These are phyloP conservation scores for Musca vetustissima DNA, from an alignment of 1,140 invertebrate species.

Conservation along the genomic window DNA sequence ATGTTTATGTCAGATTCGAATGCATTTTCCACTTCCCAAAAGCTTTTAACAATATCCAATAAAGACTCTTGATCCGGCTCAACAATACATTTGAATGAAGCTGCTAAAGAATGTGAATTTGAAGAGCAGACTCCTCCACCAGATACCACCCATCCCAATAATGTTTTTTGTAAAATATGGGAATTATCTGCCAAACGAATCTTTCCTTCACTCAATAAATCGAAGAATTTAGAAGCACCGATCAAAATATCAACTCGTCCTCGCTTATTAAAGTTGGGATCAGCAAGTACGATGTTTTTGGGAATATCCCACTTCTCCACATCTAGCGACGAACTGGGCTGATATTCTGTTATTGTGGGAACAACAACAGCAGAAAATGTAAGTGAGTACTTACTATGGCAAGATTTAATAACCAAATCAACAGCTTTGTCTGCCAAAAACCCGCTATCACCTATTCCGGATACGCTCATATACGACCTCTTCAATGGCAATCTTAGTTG, in stretches of 20 bases:
- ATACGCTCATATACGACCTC: background rate
- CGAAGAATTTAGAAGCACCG: background rate
- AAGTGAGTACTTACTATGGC: too few relatives aligned
- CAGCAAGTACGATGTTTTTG: conserved; percentile 1
- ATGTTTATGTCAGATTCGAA: background rate
- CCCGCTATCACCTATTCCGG: conserved; percentile 3
- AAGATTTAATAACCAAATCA: too few relatives aligned
- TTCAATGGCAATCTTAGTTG: conserved; percentile 7
- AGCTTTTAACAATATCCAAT: conserved; percentile 10
- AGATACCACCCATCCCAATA: conserved; percentile 23
- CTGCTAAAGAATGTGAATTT: background rate
- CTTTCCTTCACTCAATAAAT: background rate
- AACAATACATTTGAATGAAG: background rate
- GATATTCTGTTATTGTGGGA: conserved; percentile 11
- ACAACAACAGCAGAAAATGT: too few relatives aligned
- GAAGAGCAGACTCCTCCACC: too few relatives aligned
- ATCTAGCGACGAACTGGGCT: background rate
- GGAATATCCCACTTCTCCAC: background rate
- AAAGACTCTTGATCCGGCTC: background rate
- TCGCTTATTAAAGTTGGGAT: conserved; percentile 8
- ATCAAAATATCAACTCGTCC: conserved; percentile 8
- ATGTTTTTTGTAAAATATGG: conserved; percentile 23
- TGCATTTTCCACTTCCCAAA: conserved; percentile 17
- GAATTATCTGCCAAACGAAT: background rate
- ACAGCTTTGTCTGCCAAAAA: too few relatives aligned